phyloP scores from a whole-genome alignment of 1,140 invertebrate species.

The Drepana arcuata region DNA sequence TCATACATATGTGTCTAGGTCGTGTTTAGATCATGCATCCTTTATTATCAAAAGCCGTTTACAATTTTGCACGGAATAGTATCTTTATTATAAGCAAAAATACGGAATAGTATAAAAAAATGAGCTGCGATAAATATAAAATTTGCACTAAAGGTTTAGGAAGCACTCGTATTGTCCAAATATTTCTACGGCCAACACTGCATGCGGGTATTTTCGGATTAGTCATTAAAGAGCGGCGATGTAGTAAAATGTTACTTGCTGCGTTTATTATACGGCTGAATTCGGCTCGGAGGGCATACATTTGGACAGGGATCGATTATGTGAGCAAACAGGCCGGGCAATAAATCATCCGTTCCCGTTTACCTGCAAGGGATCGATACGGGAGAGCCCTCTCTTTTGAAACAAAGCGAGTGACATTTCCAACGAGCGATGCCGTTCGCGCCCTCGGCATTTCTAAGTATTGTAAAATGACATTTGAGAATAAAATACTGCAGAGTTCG shows the following conservation, averaged over 20 bases:
- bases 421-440: conserved; percentile 7
- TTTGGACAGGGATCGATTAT: conserved; percentile 61
- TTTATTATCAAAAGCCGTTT: conserved; percentile 8
- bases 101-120: no score
- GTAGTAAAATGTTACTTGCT: conserved; percentile 13
- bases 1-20: no score
- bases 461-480: no score
- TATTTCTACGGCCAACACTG: conserved; percentile 35
- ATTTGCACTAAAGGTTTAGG: conserved; percentile 36
- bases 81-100: conserved; percentile 12
- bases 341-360: conserved; percentile 60
- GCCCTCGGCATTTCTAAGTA: not conserved
- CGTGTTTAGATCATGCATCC: no score
- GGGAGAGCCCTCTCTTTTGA: conserved; percentile 42
- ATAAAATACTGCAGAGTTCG: no score
- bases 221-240: conserved; percentile 43
- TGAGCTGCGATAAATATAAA: conserved; percentile 27
- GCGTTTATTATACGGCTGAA: conserved; percentile 9
- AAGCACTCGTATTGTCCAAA: conserved; percentile 36
- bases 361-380: conserved; percentile 61
- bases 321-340: conserved; percentile 54
- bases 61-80: conserved; percentile 5
- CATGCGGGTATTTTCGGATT: conserved; percentile 37
- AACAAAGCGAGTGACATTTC: conserved; percentile 51
- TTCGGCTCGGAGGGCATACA: conserved; percentile 13